Conservation (phyloP, 2,797 vertebrate genomes). For the Anolis apletophallus region DNA sequence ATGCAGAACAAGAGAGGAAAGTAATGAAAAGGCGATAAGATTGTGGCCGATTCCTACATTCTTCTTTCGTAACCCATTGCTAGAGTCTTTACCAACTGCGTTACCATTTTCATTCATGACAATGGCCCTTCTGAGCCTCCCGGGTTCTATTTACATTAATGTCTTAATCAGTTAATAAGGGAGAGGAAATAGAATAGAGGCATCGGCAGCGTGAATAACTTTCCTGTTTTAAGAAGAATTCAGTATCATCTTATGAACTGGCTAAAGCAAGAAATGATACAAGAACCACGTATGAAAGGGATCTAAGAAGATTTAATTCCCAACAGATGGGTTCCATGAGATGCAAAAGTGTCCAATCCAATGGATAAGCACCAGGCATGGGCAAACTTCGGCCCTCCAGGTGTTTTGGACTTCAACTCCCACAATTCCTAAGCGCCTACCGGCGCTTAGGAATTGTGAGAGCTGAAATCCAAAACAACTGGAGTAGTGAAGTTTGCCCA, state of each 20-base stretch:
- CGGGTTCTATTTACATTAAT: background rate
- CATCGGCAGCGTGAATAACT: background rate
- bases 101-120: background rate
- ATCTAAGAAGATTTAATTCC: background rate
- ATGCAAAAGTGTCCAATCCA: background rate
- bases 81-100: background rate
- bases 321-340: background rate
- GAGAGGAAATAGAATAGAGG: background rate
- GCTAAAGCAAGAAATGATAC: background rate
- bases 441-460: too few species aligned
- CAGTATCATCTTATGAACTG: background rate
- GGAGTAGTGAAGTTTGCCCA: too few species aligned
- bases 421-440: too few species aligned
- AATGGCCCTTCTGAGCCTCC: background rate
- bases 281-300: background rate
- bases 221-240: background rate
- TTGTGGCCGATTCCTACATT: background rate
- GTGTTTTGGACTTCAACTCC: too few species aligned
- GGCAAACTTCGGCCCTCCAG: too few species aligned
- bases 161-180: background rate
- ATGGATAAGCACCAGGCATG: too few species aligned
- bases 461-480: too few species aligned
- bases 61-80: background rate
- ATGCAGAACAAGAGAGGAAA: conserved; percentile 4
- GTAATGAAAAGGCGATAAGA: conserved; percentile 44